Evolutionary conservation across 2,797 vertebrate species (phyloP), one percentile per base, ranked within the genome.

Genomic region (Champsocephalus esox): DNA sequence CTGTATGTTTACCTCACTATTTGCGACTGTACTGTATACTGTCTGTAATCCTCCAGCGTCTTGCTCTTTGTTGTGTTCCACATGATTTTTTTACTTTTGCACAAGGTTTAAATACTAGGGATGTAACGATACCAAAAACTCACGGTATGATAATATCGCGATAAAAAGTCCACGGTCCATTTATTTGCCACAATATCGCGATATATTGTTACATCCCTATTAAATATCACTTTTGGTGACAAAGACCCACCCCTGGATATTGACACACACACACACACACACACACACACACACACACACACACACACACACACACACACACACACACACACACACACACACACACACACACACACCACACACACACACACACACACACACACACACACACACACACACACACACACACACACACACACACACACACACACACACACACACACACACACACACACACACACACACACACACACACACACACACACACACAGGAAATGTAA

Each of bases 141-240:
- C 24, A 24, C 24, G 24, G 24, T 24, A 24, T 3, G 3, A 24
- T 24, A 24, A 24, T 24, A 24, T 24, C 24, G 24, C 21, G 21
- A 21, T 21, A 21, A 21, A 2, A 21, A 21, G 2, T 21, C 21
- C 21, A 21, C 21, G 21, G 21, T 21, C 2, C 24, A 24, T 24
- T 24, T 24, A 24, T 24, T 24, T 24, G 3, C 24, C 24, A 2
- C 21, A 21, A 21, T 21, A 21, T 21, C 21, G 24, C 24, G 24
- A 24, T 24, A 24, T 24, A 24, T 24, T 2, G 24, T 24, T 24
- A 24, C 24, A 24, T 24, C 24, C 24, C 24, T 24, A 24, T 24
- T 24, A 24, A 24, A 87, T 85, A 92, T 80, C 78, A 88, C 84
- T 87, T 84, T 89, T 61, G 56, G 75, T 92, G 93, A 93, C 92